Conservation (phyloP, 37 sponge, comb jelly and placozoan genomes). For the Bolinopsis microptera region DNA sequence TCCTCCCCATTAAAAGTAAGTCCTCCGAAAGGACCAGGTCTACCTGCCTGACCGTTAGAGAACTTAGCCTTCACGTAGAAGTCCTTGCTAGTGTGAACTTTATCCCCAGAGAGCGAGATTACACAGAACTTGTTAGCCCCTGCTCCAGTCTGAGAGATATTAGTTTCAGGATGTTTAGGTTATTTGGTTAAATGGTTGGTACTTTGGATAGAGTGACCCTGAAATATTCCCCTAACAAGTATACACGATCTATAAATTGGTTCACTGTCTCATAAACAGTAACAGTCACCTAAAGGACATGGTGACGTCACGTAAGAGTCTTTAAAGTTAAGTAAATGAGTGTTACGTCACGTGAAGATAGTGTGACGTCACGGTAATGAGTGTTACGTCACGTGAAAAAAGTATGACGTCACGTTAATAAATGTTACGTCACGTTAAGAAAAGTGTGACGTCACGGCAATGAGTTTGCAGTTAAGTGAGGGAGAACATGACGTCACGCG, state of each 20-base stretch:
- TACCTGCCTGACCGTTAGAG: background rate
- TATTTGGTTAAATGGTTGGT: too few relatives aligned
- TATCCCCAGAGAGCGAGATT: background rate
- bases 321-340: too few relatives aligned
- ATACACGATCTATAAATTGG: too few relatives aligned
- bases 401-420: background rate
- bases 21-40: background rate
- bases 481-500: background rate
- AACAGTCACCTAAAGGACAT: too few relatives aligned
- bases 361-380: too few relatives aligned
- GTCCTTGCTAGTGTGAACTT: background rate
- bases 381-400: too few relatives aligned
- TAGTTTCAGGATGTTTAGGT: too few relatives aligned
- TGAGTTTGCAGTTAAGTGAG: background rate
- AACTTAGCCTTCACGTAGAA: background rate
- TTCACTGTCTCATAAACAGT: too few relatives aligned
- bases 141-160: background rate
- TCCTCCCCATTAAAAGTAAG: constrained; percentile 4
- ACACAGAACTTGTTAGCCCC: constrained; percentile 2
- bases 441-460: background rate
- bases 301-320: too few relatives aligned
- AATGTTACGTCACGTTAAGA: background rate
- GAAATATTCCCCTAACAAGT: too few relatives aligned
- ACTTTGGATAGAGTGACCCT: too few relatives aligned
- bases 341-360: too few relatives aligned